Conservation (phyloP, 2,113 vertebrate genomes). For the Ailurus styani region DNA sequence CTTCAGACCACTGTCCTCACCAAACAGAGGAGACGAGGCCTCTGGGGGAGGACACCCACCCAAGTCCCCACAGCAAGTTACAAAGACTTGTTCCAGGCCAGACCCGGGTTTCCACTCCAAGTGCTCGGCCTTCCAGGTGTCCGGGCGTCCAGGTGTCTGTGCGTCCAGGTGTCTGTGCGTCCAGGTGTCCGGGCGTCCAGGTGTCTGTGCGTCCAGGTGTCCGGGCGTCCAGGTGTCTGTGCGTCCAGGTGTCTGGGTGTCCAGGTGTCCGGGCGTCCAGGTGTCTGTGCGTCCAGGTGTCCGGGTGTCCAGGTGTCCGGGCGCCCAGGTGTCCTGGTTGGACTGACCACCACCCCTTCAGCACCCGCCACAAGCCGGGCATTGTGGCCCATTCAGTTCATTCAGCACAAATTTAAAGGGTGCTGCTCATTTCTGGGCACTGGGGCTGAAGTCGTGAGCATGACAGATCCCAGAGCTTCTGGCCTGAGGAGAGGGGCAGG, state of each 20-base stretch:
- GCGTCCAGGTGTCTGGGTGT: too few relatives aligned
- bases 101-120: rapidly evolving
- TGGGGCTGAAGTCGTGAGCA: neutral
- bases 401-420: neutral
- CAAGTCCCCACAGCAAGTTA: neutral
- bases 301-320: neutral
- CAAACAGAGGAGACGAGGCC: neutral
- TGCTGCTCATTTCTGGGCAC: neutral
- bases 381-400: neutral
- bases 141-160: neutral
- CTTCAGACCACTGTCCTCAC: neutral
- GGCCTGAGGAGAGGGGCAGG: neutral
- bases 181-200: neutral
- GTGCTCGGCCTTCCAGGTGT: too few relatives aligned
- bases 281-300: too few relatives aligned
- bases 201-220: neutral
- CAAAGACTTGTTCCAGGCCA: neutral
- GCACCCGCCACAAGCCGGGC: neutral
- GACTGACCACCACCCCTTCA: too few relatives aligned
- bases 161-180: neutral
- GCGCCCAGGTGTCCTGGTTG: neutral
- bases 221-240: neutral
- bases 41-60: neutral
- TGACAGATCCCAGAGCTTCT: neutral
- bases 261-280: neutral